Evolutionary conservation across 2,797 vertebrate species (phyloP).

Genomic region (Paedocypris micromegethes): DNA sequence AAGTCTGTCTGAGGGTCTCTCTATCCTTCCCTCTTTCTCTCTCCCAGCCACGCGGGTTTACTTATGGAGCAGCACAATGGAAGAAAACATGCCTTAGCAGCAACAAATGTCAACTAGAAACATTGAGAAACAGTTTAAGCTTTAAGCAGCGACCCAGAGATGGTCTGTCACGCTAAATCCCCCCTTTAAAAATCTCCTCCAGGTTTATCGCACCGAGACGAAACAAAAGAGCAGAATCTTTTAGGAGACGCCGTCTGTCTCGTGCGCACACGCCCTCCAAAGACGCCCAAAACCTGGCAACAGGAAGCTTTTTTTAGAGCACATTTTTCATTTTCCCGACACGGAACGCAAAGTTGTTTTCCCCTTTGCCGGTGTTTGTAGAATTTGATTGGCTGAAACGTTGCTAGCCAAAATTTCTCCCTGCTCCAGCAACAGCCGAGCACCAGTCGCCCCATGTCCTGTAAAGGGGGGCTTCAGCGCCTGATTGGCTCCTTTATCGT

Average conservation of each 20-base stretch:
- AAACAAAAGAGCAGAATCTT: conserved; percentile 44
- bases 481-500: conserved; percentile 62
- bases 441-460: conserved; percentile 47
- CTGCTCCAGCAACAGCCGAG: conserved; percentile 60
- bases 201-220: conserved; percentile 22
- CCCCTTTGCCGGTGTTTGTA: conserved; percentile 57
- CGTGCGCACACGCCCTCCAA: conserved; percentile 35
- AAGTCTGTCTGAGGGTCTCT: conserved; percentile 33
- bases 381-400: conserved; percentile 68
- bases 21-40: conserved; percentile 28
- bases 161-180: conserved; percentile 35
- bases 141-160: conserved; percentile 13
- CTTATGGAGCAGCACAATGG: conserved; percentile 31
- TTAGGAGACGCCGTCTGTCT: conserved; percentile 42
- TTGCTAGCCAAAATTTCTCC: conserved; percentile 68
- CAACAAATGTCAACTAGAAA: conserved; percentile 70
- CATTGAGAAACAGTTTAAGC: conserved; percentile 30
- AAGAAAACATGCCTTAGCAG: conserved; percentile 56
- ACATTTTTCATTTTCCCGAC: conserved; percentile 57
- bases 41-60: conserved; percentile 10
- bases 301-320: conserved; percentile 49
- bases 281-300: conserved; percentile 50
- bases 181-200: conserved; percentile 20
- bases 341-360: conserved; percentile 72
- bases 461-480: conserved; percentile 55